Conservation (phyloP, 35 echinoderm and acorn worm species). For the Nesometra sesokonis region DNA sequence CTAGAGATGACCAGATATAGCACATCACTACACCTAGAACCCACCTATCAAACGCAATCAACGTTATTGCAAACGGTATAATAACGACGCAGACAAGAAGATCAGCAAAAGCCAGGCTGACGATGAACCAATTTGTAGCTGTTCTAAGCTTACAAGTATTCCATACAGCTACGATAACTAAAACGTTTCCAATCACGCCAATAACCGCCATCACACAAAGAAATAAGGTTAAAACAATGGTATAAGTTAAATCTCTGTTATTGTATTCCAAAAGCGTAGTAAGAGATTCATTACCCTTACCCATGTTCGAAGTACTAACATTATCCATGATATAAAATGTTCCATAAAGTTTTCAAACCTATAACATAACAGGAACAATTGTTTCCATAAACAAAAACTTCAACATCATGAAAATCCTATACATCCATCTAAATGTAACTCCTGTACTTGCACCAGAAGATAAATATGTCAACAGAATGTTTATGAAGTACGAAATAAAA, state of each 20-base stretch:
- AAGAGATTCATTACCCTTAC: neutral
- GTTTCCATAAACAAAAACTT: too few species aligned
- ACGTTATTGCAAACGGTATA: slow-evolving; percentile 35
- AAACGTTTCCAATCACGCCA: slow-evolving; percentile 23
- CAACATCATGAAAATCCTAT: too few species aligned
- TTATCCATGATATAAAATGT: too few species aligned
- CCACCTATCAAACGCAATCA: slow-evolving; percentile 34
- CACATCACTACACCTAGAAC: slow-evolving; percentile 8
- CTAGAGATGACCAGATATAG: slow-evolving; percentile 28
- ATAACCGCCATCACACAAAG: neutral
- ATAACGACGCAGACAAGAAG: slow-evolving; percentile 24
- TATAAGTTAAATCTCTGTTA: neutral
- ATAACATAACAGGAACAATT: too few species aligned
- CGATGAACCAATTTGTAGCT: slow-evolving; percentile 36
- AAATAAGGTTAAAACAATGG: neutral
- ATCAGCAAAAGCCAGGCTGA: slow-evolving; percentile 38
- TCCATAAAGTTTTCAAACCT: too few species aligned
- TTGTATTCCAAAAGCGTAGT: neutral
- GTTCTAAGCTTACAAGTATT: slow-evolving; percentile 22
- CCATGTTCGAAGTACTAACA: too few species aligned
- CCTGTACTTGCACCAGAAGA: too few species aligned
- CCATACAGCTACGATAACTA: slow-evolving; percentile 24
- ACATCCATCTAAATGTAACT: too few species aligned
- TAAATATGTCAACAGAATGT: too few species aligned
- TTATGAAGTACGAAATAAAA: too few species aligned